Evolutionary conservation across 2,888 invertebrate genomes (phyloP).

Genomic region (Chalcosyrphus nemorum): DNA sequence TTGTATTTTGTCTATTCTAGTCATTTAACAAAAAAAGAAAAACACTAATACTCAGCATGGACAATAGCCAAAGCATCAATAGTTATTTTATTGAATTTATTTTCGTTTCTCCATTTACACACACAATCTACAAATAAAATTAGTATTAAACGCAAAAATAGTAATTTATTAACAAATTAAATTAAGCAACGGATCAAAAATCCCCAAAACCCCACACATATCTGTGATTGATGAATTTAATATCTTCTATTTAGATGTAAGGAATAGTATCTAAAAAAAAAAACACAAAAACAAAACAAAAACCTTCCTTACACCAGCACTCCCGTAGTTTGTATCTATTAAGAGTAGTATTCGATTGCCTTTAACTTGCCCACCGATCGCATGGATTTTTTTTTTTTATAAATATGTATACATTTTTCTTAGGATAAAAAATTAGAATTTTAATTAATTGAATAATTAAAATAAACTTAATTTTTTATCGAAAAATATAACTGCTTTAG

Average conservation of each 20-base stretch:
- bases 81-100: conserved; percentile 19
- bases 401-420: no score
- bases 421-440: conserved; percentile 52
- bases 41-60: conserved; percentile 67
- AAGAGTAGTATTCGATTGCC: conserved; percentile 68
- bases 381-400: conserved; percentile 54
- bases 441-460: conserved; percentile 56
- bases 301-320: conserved; percentile 47
- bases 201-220: conserved; percentile 57
- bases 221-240: conserved; percentile 73
- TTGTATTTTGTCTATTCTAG: conserved; percentile 73
- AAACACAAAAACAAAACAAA: no score
- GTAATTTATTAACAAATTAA: conserved; percentile 57
- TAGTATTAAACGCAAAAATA: conserved; percentile 7
- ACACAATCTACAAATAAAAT: conserved; percentile 11
- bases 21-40: conserved; percentile 53
- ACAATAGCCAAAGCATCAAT: conserved; percentile 72
- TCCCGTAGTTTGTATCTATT: conserved; percentile 59
- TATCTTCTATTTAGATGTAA: conserved; percentile 67
- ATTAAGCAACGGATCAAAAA: conserved; percentile 71
- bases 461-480: conserved; percentile 46
- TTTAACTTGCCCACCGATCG: conserved; percentile 73
- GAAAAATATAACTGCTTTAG: conserved; percentile 26
- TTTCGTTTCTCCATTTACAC: conserved; percentile 33
- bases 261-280: conserved; percentile 44